Evolutionary conservation across 2,113 vertebrate species (phyloP).

Genomic region (Anser brachyrhynchus): DNA sequence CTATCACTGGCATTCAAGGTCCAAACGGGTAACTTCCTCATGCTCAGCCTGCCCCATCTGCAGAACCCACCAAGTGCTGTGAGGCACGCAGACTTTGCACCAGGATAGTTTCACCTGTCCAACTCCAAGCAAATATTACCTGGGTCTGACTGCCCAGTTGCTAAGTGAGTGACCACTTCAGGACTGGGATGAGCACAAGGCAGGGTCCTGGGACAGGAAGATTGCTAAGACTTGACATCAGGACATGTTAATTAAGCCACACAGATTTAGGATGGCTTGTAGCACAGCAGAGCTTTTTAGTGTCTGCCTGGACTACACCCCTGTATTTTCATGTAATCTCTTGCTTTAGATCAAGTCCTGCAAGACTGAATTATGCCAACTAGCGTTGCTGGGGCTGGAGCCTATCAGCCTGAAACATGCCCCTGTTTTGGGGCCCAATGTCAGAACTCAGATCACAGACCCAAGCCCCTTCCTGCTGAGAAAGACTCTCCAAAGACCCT

Average conservation of each 20-base stretch:
- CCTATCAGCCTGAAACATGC: background rate
- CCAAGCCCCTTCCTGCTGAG: background rate
- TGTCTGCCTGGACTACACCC: background rate
- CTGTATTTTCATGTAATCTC: background rate
- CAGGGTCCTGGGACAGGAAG: background rate
- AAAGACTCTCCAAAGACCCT: background rate
- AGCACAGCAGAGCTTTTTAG: background rate
- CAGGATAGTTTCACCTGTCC: background rate
- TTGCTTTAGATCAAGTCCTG: background rate
- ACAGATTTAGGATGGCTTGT: background rate
- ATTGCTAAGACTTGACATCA: background rate
- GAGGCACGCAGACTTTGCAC: background rate
- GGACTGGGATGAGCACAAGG: background rate
- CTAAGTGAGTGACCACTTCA: background rate
- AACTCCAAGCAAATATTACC: background rate
- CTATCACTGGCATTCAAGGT: background rate
- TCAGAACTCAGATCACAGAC: background rate
- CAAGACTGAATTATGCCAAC: background rate
- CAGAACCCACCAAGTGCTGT: background rate
- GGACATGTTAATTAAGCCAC: rapidly evolving
- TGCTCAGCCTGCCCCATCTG: background rate
- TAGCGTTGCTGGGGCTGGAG: background rate
- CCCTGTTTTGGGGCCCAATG: background rate
- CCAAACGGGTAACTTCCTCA: background rate
- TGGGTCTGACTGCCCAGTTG: background rate